Conservation (phyloP, 2,113 vertebrate species). For the Pavo muticus region DNA sequence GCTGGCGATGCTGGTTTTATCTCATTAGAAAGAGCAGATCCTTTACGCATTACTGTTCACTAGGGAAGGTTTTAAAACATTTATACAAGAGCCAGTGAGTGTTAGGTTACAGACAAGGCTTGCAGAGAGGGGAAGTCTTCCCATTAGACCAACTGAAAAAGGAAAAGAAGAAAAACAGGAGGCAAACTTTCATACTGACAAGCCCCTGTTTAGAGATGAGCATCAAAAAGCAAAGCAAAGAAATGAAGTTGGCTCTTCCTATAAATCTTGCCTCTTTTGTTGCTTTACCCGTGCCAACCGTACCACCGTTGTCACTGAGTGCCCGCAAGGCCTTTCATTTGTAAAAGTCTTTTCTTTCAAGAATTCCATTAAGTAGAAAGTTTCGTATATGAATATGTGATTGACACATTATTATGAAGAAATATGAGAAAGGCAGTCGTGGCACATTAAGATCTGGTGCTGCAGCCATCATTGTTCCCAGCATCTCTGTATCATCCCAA, state of each 20-base stretch:
- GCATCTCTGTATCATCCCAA: constrained; percentile 10
- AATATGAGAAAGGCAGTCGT: background rate
- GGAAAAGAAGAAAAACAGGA: background rate
- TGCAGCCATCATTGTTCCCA: background rate
- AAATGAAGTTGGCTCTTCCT: background rate
- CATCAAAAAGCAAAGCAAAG: background rate
- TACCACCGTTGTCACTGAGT: background rate
- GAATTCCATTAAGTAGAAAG: constrained; percentile 47
- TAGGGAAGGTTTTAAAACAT: background rate
- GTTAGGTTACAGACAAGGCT: background rate
- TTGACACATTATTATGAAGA: constrained; percentile 32
- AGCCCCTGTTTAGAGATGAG: background rate
- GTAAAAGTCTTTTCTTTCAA: background rate
- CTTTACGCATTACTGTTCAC: background rate
- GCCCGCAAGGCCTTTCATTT: background rate
- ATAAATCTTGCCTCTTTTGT: background rate
- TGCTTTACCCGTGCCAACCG: fast-evolving
- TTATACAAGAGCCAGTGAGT: background rate
- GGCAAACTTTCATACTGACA: background rate
- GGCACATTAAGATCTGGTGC: background rate
- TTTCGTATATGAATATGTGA: constrained; percentile 22
- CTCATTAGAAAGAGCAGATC: background rate
- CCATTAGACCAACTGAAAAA: background rate
- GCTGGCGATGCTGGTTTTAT: background rate
- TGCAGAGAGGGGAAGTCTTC: background rate